Evolutionary conservation across 2,113 vertebrate species (phyloP).

Genomic region (Tiliqua scincoides): DNA sequence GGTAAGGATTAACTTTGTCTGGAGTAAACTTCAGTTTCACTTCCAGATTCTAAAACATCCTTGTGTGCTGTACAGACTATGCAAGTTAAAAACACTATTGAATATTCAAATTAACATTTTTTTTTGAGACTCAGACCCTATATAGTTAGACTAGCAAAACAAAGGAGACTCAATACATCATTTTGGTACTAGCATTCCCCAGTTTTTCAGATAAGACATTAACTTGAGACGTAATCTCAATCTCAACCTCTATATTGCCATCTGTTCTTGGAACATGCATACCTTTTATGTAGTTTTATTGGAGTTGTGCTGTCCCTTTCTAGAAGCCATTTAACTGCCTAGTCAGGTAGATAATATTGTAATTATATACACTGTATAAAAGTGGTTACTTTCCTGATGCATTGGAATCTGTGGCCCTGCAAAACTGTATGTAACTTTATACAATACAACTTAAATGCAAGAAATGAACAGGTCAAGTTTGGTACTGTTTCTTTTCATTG

Average conservation of each 20-base stretch:
- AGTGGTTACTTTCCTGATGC: background rate
- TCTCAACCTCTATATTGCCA: background rate
- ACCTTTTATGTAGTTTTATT: background rate
- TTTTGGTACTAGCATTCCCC: background rate
- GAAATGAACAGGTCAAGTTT: constrained; percentile 1
- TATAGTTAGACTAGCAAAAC: background rate
- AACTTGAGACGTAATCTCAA: background rate
- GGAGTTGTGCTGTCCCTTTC: background rate
- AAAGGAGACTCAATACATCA: background rate
- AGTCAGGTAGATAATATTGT: background rate
- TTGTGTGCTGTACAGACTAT: background rate
- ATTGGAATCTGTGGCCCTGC: background rate
- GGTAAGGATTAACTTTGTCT: background rate
- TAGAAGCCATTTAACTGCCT: background rate
- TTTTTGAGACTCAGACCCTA: background rate
- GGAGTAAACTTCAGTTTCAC: background rate
- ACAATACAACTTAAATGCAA: background rate
- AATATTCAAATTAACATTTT: background rate
- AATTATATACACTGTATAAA: background rate
- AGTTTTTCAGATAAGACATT: too few relatives aligned
- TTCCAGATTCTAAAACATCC: background rate
- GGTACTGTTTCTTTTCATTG: constrained; percentile 34
- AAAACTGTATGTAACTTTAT: background rate
- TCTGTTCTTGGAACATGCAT: background rate
- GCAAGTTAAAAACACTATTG: background rate